phyloP scores from a whole-genome alignment of 2,113 vertebrate species.

The Mus pahari region DNA sequence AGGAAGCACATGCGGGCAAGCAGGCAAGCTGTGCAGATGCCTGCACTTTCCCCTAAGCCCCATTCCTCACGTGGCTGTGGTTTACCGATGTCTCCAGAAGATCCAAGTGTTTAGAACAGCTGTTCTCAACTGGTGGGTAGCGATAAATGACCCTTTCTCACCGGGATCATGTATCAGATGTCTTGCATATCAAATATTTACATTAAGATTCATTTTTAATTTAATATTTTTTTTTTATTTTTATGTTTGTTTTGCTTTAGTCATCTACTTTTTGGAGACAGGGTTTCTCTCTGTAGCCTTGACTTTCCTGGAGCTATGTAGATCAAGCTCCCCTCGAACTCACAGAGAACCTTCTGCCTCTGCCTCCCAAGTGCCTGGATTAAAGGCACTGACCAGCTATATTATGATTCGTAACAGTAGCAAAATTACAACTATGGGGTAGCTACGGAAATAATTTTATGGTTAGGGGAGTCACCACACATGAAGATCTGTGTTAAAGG shows the following conservation, averaged over 20 bases:
- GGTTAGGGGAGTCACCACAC: background rate
- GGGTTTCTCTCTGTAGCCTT: too few species aligned
- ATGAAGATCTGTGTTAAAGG: background rate
- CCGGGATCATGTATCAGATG: background rate
- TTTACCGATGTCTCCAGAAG: background rate
- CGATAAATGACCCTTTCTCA: background rate
- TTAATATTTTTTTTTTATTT: too few species aligned
- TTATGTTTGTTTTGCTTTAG: too few species aligned
- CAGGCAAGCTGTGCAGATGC: fast-evolving
- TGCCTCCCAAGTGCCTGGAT: too few species aligned
- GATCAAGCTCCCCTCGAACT: too few species aligned
- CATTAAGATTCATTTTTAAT: background rate
- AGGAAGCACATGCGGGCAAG: background rate
- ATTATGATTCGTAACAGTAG: background rate
- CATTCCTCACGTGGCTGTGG: background rate
- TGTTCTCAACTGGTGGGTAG: background rate
- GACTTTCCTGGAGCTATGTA: too few species aligned
- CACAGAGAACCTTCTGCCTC: too few species aligned
- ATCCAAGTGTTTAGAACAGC: background rate
- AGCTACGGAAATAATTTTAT: background rate
- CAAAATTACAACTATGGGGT: background rate
- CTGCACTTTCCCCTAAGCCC: background rate
- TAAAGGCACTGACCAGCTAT: too few species aligned
- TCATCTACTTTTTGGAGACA: too few species aligned
- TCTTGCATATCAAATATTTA: background rate